Percentiles rank a stretch among this genome's conserved stretches.
Evolutionary conservation across 1,140 invertebrate genomes (phyloP).

Genomic region (Drosophila repleta): DNA sequence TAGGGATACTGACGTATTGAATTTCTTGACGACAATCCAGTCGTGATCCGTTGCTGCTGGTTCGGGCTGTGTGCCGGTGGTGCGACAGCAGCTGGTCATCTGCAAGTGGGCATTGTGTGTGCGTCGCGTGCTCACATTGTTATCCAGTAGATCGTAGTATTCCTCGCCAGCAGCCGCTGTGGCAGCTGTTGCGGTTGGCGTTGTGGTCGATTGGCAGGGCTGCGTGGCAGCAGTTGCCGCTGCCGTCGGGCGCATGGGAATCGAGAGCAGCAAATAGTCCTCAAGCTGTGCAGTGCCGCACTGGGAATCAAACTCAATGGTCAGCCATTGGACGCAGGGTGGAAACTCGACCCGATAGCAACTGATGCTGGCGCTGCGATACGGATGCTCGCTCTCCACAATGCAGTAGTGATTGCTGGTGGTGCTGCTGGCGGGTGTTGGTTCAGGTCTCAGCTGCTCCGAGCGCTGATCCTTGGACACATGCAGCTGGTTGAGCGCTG

Average conservation of each 20-base stretch:
- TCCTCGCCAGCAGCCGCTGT: constrained; percentile 51
- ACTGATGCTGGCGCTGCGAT: constrained; percentile 94
- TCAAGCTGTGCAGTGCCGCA: constrained; percentile 97
- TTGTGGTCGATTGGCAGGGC: constrained; percentile 15
- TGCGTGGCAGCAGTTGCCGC: constrained; percentile 10
- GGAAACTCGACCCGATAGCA: constrained; percentile 97
- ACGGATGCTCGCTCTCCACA: constrained; percentile 98
- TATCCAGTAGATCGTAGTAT: constrained; percentile 74
- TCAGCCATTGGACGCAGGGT: constrained; percentile 94
- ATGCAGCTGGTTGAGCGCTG: constrained; percentile 91
- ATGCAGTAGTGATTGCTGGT: constrained; percentile 95
- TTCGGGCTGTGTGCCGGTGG: constrained; percentile 3
- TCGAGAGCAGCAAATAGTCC: constrained; percentile 95
- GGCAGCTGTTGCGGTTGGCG: neutral
- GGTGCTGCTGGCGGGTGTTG: constrained; percentile 78
- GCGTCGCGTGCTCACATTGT: constrained; percentile 49
- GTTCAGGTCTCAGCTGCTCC: constrained; percentile 39
- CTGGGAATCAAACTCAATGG: constrained; percentile 95
- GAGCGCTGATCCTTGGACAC: constrained; percentile 80
- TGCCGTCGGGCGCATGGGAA: constrained; percentile 85
- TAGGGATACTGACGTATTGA: constrained; percentile 71
- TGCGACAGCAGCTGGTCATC: constrained; percentile 66
- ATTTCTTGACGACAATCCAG: constrained; percentile 83
- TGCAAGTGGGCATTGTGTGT: constrained; percentile 59
- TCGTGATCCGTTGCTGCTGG: constrained; percentile 49